phyloP scores from a whole-genome alignment of 1,140 invertebrate genomes.

The Drosophila athabasca region DNA sequence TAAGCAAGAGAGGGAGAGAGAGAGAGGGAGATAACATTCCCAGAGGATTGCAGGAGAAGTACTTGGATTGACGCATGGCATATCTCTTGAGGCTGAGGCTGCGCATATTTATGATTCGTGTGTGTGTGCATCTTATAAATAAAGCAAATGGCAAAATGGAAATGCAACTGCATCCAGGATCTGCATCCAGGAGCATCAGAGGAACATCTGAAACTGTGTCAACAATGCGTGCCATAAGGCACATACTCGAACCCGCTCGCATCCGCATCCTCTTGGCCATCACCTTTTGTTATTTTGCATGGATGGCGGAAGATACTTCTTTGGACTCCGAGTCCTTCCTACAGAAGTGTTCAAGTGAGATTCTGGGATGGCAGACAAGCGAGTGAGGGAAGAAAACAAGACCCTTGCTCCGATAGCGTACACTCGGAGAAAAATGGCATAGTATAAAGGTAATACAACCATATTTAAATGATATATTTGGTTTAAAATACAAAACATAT shows the following conservation, averaged over 20 bases:
- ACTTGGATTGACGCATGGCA: constrained; percentile 57
- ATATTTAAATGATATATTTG: too few species aligned
- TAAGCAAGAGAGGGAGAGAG: background rate
- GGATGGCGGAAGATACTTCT: too few species aligned
- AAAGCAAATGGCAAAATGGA: constrained; percentile 48
- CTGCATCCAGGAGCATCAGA: background rate
- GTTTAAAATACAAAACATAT: too few species aligned
- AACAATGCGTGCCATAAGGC: constrained; percentile 68
- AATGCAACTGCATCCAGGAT: constrained; percentile 29
- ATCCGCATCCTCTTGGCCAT: too few species aligned
- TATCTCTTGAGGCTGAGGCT: constrained; percentile 38
- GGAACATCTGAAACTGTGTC: constrained; percentile 54
- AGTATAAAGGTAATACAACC: too few species aligned
- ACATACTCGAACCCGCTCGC: background rate
- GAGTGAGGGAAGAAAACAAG: too few species aligned
- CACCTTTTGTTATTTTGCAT: too few species aligned
- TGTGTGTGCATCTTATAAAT: constrained; percentile 65
- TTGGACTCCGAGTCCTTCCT: too few species aligned
- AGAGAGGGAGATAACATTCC: constrained; percentile 12
- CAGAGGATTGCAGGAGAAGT: constrained; percentile 37
- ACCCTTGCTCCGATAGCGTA: too few species aligned
- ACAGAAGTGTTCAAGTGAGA: too few species aligned
- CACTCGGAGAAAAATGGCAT: too few species aligned
- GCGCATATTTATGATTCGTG: constrained; percentile 67
- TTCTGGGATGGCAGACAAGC: too few species aligned